Base-by-base conservation (phyloP, 37 sponge, comb jelly and placozoan genomes). In the Lycopodina hypogea region DNA sequence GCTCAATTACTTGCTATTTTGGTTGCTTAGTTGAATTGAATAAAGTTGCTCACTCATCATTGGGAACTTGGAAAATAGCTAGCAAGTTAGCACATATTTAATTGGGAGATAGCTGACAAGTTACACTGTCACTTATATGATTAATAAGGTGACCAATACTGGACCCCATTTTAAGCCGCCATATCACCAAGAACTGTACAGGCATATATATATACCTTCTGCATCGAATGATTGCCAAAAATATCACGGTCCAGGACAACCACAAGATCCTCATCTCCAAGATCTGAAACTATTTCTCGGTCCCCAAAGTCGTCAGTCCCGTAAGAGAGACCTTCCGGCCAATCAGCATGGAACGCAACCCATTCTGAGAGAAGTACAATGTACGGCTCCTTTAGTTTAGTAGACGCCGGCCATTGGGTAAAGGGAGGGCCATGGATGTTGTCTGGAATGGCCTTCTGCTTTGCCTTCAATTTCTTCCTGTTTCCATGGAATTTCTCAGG, bases 391-490 rank as follows among this genome's bases (percentile, higher is more conserved):
- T 24, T 65, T 2, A 34, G 66, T 15, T 32, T 28, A 30, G 66
- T 12, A 6, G 24, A 7, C 6, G 66, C 33, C 66, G 12, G 30
- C 1, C 66, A 1, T 15, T 3, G 18, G 48, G 9, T 45, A 9
- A 4, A 45, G 35, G 30, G 66, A 30, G 66, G 30, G 35, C 12
- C 19, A 60, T 65, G 30, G 17, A 32, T 32, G 1, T 32, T 65
- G 17, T 65, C 66, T 30, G 18, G 66, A 12, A 65, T 65, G 32
- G 74, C 56, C 11, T 26, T 50, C 56, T 73, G 26, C 74, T 55
- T 73, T 15, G 17, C 23, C 32, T 53, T 73, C 56, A 73, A 17
- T 15, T 50, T 50, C 56, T 73, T 73, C 34, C 74, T 73, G 24
- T 52, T 50, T 23, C n/a, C 71, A 37, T 3, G 38, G 34, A 70